Percentiles rank a stretch among this genome's conserved stretches.
phyloP scores from a whole-genome alignment of 2,797 vertebrate species.

The Oreochromis grahami region DNA sequence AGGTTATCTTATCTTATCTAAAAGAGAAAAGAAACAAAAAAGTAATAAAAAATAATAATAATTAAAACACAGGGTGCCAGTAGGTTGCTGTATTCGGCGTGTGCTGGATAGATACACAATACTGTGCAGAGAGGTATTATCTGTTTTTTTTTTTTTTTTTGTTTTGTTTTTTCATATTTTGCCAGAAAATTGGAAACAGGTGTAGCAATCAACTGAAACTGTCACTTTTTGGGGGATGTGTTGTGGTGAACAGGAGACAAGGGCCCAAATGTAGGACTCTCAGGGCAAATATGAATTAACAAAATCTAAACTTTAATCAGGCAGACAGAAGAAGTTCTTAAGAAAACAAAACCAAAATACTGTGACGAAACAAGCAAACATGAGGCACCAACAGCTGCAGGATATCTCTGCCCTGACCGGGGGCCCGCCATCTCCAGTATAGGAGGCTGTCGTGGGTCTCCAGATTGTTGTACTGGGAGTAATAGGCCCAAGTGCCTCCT shows the following conservation, averaged over 20 bases:
- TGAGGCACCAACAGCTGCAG: not conserved
- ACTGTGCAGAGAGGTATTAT: not conserved
- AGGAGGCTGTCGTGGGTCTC: no score
- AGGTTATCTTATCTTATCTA: no score
- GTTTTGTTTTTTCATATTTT: not conserved
- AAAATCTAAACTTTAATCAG: not conserved
- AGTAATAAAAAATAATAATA: not conserved
- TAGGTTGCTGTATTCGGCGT: not conserved
- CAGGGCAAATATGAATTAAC: not conserved
- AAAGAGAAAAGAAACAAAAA: slow-evolving; percentile 1
- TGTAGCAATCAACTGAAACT: not conserved
- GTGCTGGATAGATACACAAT: not conserved
- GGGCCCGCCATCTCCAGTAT: no score
- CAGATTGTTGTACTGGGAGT: no score
- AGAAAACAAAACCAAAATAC: not conserved
- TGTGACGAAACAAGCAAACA: not conserved
- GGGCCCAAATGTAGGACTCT: not conserved
- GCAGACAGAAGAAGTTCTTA: not conserved
- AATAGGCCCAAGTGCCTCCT: no score
- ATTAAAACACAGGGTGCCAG: not conserved
- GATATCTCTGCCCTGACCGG: no score
- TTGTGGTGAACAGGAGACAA: not conserved
- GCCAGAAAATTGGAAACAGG: not conserved
- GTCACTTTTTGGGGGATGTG: not conserved
- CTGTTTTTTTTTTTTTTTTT: rapidly evolving